Base-by-base conservation (phyloP, 2,888 invertebrate species). In the Lordiphosa andalusiaca region DNA sequence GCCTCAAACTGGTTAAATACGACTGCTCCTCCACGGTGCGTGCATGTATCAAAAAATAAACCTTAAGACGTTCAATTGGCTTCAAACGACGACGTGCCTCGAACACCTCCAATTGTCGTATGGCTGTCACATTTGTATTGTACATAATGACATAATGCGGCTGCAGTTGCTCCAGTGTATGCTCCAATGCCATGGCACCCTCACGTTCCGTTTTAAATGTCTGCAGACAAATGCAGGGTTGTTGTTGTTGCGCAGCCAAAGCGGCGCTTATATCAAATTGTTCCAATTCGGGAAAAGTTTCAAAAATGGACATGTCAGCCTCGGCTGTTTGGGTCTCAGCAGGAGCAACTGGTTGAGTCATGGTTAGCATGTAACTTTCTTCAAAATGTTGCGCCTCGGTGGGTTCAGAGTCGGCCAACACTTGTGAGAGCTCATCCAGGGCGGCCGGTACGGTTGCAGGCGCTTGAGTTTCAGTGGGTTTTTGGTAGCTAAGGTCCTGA, bases 21-120 rank as follows among this genome's bases (percentile, higher is more conserved):
- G 96, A 93, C 90, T 99, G 99, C 89, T 99, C 99, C 90, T 99
- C 99, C 0, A 97, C 96, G 6, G 99, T 98, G 62, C 95, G 95
- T 7, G 94, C 93, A 87, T 98, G 97, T 69, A 98, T 93, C 47
- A 99, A 88, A 83, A 98, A 97, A 89, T 96, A 99, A 6, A 99
- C 94, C 82, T 93, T 93, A 4, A 94, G 87, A 12, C 90, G 87
- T 0, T 91, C 88, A 7, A 91, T 91, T 2, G 89, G 88, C 0
- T 85, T 65, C n/a, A 88, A 86, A 40, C 90, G 87, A 61, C 92
- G 91, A 25, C 92, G 91, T 23, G 92, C 92, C 86, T 94, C 95
- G 84, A 93, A 96, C 66, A 96, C 92, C 91, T 99, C 99, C 56
- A 99, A 92, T 89, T 97, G 96, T 21, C 99, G 91, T 6, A 98